Conservation (phyloP, 2,113 vertebrate genomes). For the human (Homo sapiens) region GRCh38 chr16:26719501-26720000, state of each 20-base stretch:
- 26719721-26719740: neutral
- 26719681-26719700: neutral
- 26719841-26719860: neutral
- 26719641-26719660: neutral
- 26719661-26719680: neutral
- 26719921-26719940: neutral
- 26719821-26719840: neutral
- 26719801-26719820: neutral
- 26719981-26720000: neutral
- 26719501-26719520: neutral
- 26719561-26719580: neutral
- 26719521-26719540: fast-evolving
- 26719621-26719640: neutral
- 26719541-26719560: neutral
- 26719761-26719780: no score
- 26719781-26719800: fast-evolving
- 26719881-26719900: neutral
- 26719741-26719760: neutral
- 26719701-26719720: fast-evolving
- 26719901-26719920: neutral
- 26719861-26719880: neutral
- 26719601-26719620: neutral
- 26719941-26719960: neutral
- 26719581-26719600: neutral
- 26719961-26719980: neutral